A percentile compares a stretch with the other conserved stretches of the same genome.
Conservation (phyloP, 2,113 vertebrate genomes). For the Galemys pyrenaicus region DNA sequence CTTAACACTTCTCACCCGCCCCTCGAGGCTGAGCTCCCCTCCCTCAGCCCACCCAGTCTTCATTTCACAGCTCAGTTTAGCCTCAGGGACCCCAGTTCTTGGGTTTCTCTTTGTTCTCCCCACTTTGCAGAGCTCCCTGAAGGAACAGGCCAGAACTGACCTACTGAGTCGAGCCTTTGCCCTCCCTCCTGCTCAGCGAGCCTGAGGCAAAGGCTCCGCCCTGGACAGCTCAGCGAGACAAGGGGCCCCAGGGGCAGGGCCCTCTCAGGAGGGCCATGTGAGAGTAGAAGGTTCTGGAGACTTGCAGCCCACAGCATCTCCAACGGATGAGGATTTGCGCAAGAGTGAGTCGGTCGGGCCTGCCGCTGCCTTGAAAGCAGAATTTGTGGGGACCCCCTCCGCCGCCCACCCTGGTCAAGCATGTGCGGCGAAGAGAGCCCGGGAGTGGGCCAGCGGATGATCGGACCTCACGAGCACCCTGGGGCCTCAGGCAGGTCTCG, state of each 20-base stretch:
- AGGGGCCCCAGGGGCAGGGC: neutral
- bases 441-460: neutral
- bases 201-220: neutral
- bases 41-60: neutral
- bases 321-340: neutral
- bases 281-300: neutral
- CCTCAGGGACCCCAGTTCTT: neutral
- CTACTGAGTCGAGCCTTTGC: neutral
- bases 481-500: neutral
- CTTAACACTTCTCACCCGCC: too few species aligned
- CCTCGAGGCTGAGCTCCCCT: fast-evolving
- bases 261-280: neutral
- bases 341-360: neutral
- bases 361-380: neutral
- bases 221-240: too few species aligned
- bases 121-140: neutral
- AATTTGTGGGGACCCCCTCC: neutral
- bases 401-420: neutral
- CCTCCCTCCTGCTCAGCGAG: neutral
- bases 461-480: neutral
- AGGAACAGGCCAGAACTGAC: neutral
- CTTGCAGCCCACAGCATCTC: neutral
- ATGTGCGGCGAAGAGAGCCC: neutral
- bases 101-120: neutral
- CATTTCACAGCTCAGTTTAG: fast-evolving